phyloP scores from a whole-genome alignment of 2,888 invertebrate species.

The Celastrina argiolus region DNA sequence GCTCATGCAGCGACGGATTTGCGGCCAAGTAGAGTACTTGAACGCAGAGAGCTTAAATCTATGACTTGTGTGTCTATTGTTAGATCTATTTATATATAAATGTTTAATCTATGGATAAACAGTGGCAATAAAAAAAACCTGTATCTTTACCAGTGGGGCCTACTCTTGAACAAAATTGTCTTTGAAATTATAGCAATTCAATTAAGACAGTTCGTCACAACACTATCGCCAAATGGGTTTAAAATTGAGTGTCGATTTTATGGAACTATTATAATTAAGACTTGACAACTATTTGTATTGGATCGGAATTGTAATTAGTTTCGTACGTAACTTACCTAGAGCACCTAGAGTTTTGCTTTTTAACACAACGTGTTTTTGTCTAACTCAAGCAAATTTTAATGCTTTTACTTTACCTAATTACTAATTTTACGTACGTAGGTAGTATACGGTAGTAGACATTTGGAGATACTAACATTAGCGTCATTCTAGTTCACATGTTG shows the following conservation, averaged over 20 bases:
- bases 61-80: slow-evolving; percentile 2
- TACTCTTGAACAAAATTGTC: no score
- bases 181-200: no score
- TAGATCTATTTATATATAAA: no score
- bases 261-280: no score
- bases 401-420: not conserved
- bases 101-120: no score
- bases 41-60: not conserved
- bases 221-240: no score
- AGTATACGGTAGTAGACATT: not conserved
- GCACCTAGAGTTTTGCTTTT: not conserved
- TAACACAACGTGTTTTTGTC: not conserved
- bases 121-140: no score
- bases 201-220: no score
- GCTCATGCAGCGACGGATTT: not conserved
- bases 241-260: no score
- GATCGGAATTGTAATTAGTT: no score
- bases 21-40: not conserved
- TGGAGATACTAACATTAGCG: not conserved
- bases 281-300: no score
- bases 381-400: not conserved
- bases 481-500: not conserved
- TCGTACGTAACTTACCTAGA: not conserved
- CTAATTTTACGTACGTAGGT: not conserved
- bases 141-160: no score